Evolutionary conservation across 2,888 invertebrate species (phyloP).

Genomic region (Caenorhabditis auriculariae): DNA sequence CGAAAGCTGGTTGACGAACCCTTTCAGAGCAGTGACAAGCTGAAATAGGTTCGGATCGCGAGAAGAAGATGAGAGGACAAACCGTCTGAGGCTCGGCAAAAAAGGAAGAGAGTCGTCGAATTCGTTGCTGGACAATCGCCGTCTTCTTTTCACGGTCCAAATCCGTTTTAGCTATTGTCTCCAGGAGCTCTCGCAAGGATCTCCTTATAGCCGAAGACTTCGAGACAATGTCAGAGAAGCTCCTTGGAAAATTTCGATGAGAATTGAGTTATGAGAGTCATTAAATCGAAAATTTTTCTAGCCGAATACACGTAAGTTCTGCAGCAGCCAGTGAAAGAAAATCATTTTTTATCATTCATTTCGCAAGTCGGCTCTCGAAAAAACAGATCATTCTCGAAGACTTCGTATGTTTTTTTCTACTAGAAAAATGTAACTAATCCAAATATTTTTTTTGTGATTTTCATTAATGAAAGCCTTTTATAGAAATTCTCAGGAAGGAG

Average conservation of each 20-base stretch:
- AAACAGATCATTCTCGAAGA: no score
- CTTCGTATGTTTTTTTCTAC: no score
- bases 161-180: constrained; percentile 1
- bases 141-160: not conserved
- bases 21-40: constrained; percentile 11
- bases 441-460: no score
- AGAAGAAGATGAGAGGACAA: not conserved
- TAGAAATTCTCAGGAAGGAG: not conserved
- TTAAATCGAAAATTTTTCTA: no score
- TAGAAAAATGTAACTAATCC: no score
- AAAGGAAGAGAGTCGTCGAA: constrained; percentile 10
- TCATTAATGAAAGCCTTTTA: not conserved
- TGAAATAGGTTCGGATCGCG: not conserved
- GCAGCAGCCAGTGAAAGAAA: no score
- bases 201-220: constrained; percentile 24
- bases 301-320: no score
- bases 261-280: no score
- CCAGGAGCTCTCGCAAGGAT: constrained; percentile 6
- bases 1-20: constrained; percentile 24
- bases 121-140: constrained; percentile 4
- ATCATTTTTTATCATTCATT: no score
- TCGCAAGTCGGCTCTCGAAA: no score
- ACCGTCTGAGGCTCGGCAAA: constrained; percentile 15
- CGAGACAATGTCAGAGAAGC: constrained; percentile 15
- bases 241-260: no score